Conservation (phyloP, 2,888 invertebrate genomes). For the Ochropacha duplaris region DNA sequence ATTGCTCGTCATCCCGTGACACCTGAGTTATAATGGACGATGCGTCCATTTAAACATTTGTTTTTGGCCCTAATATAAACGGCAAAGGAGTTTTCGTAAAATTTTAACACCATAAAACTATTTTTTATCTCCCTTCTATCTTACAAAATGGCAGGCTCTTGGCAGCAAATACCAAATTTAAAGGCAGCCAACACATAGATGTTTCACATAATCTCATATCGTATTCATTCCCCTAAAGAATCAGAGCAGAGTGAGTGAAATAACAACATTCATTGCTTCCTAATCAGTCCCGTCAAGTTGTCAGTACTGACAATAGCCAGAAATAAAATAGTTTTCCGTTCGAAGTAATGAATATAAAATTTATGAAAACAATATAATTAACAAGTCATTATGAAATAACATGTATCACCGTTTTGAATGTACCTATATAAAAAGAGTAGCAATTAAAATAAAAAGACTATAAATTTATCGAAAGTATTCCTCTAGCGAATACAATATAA, state of each 20-base stretch:
- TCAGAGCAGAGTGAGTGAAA: constrained; percentile 29
- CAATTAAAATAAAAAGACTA: too few species aligned
- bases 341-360: constrained; percentile 7
- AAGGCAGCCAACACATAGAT: constrained; percentile 62
- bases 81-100: constrained; percentile 76
- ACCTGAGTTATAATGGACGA: constrained; percentile 99
- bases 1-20: constrained; percentile 98
- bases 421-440: too few species aligned
- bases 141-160: constrained; percentile 83
- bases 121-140: constrained; percentile 83
- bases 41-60: constrained; percentile 94
- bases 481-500: too few species aligned
- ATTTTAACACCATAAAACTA: constrained; percentile 83
- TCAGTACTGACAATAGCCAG: constrained; percentile 18
- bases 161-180: constrained; percentile 77
- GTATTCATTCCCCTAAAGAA: constrained; percentile 36
- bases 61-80: constrained; percentile 78
- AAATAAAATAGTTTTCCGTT: constrained; percentile 42
- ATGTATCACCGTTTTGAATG: neutral
- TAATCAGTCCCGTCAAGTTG: neutral
- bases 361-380: neutral
- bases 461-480: too few species aligned
- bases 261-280: constrained; percentile 48
- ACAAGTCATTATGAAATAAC: neutral
- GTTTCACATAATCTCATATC: constrained; percentile 25